Evolutionary conservation across 2,888 invertebrate species (phyloP), one percentile per base, ranked within the genome.

Genomic region (Ornithoptera alexandrae): DNA sequence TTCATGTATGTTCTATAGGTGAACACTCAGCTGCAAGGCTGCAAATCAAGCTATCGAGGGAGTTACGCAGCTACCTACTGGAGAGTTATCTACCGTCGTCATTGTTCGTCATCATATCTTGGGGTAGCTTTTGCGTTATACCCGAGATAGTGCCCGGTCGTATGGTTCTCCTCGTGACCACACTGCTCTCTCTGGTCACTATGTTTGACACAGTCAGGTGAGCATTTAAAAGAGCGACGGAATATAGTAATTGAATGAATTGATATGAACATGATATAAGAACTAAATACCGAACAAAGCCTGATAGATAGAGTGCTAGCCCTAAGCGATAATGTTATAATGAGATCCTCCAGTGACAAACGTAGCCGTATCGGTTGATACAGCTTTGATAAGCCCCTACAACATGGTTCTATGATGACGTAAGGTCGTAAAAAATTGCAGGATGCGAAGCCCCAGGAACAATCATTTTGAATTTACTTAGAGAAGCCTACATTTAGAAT

Each of bases 201-300:
- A 95, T 94, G 94, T 94, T 94, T 80, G 94, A 94, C 80, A 94
- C 94, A 63, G 94, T 94, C 77, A 94, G 94, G 94, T 94, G 78
- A 73, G 67, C 64, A 46, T 65, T 61, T 50, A 42, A 65, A 50
- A 56, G 36, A 18, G 18, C 61, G 62, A 50, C 62, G 22, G 30
- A 64, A 24, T 20, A 58, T 15, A 15, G 22, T 58, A 24, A 17
- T 3, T 3, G 15, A 58, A 17, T 20, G 10, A n/a, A 22, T n/a
- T 57, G n/a, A 57, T n/a, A 57, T 18, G 12, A 20, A 57, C 1
- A 57, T n/a, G 39, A 39, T 10, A 39, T 39, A 39, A 39, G 39
- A 39, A 39, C 39, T 39, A 10, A 8, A 39, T 10, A 10, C 30
- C 30, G 30, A 4, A 39, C 10, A 39, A 10, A 39, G 39, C 39